phyloP scores from a whole-genome alignment of 1,140 invertebrate species.

The Solenopsis invicta region DNA sequence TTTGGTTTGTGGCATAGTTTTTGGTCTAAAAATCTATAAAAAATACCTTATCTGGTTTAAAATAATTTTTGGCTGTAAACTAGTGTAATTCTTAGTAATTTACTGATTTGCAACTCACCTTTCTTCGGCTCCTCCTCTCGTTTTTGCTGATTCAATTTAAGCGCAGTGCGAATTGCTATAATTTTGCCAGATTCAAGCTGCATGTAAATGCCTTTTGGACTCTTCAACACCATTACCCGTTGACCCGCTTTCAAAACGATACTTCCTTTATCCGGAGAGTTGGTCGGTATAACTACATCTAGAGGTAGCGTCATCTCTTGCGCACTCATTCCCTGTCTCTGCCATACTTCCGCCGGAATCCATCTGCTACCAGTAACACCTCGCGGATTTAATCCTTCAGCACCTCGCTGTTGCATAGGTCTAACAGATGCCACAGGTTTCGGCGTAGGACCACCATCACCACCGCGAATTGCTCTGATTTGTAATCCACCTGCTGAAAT shows the following conservation, averaged over 20 bases:
- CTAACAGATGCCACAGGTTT: constrained; percentile 88
- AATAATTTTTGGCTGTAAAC: no score
- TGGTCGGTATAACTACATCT: constrained; percentile 98
- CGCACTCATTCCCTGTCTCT: constrained; percentile 96
- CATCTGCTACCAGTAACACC: constrained; percentile 89
- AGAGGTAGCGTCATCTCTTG: constrained; percentile 96
- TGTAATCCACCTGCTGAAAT: constrained; percentile 83
- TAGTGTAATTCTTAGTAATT: neutral
- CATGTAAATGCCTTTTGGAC: constrained; percentile 98
- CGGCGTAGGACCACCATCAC: constrained; percentile 80
- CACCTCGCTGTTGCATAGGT: constrained; percentile 87
- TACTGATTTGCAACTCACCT: constrained; percentile 73
- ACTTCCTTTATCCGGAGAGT: constrained; percentile 94
- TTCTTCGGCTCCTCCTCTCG: constrained; percentile 88
- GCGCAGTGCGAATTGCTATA: constrained; percentile 95
- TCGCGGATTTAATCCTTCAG: constrained; percentile 84
- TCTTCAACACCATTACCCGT: constrained; percentile 97
- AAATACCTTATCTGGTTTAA: no score
- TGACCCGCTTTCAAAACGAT: constrained; percentile 97
- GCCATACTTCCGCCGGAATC: constrained; percentile 96
- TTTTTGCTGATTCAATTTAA: constrained; percentile 90
- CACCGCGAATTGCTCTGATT: constrained; percentile 84
- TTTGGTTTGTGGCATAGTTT: no score
- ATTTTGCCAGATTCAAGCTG: constrained; percentile 98
- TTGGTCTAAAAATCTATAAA: no score